phyloP scores from a whole-genome alignment of 37 sponge, comb jelly and placozoan species.

The Ianthella basta region DNA sequence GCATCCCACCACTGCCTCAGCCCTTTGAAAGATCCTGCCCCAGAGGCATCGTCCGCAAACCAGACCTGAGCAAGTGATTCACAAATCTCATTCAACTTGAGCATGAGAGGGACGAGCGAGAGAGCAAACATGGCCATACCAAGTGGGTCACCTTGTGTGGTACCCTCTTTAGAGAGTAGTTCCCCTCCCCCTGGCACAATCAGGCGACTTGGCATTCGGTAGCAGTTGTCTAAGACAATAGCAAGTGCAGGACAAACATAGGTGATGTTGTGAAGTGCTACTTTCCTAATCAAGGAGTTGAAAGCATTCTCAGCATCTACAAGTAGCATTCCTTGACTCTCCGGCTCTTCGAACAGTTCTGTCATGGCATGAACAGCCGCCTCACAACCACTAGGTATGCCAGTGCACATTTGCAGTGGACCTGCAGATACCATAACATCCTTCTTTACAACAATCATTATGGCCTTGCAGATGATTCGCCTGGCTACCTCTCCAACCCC shows the following conservation, averaged over 20 bases:
- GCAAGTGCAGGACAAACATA: conserved; percentile 36
- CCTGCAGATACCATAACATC: no score
- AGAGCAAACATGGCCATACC: conserved; percentile 64
- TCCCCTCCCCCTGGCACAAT: conserved; percentile 26
- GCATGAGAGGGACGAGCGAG: conserved; percentile 43
- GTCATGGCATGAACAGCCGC: no score
- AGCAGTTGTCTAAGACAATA: conserved; percentile 34
- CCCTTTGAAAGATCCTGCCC: background rate
- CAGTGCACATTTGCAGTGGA: no score
- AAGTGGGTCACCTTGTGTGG: conserved; percentile 49
- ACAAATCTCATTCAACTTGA: background rate
- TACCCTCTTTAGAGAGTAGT: conserved; percentile 51
- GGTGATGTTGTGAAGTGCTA: conserved; percentile 46
- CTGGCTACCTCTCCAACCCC: no score
- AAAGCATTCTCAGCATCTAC: conserved; percentile 19
- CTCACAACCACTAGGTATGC: no score
- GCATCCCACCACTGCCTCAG: conserved; percentile 12
- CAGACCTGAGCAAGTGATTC: background rate
- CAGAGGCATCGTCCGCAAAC: conserved; percentile 23
- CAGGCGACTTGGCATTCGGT: background rate
- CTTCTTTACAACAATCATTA: no score
- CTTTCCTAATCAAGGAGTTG: conserved; percentile 27
- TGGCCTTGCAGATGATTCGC: no score
- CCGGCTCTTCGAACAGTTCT: no score
- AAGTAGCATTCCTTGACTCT: no score